A percentile compares a stretch with the other conserved stretches of the same genome.
phyloP scores from a whole-genome alignment of 2,888 invertebrate species.

The Ctenicera cuprea region DNA sequence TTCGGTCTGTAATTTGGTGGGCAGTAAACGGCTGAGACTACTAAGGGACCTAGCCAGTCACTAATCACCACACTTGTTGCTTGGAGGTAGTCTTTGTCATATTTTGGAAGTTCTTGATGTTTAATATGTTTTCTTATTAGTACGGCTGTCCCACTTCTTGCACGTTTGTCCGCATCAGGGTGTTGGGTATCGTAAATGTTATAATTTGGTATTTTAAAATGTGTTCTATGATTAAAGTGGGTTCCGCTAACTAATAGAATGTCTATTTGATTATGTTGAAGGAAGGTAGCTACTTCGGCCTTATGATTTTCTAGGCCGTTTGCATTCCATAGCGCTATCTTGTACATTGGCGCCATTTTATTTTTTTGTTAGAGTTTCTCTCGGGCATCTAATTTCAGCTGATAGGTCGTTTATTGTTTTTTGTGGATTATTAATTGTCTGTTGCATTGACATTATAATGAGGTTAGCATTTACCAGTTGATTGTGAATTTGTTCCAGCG shows the following conservation, averaged over 20 bases:
- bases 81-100: too few species aligned
- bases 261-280: background rate
- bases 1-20: too few species aligned
- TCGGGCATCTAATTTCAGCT: constrained; percentile 10
- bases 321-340: constrained; percentile 1
- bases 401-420: constrained; percentile 3
- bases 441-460: constrained; percentile 3
- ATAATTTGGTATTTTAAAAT: constrained; percentile 2
- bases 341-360: background rate
- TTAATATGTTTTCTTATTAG: constrained; percentile 1
- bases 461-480: constrained; percentile 2
- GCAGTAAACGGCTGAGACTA: constrained; percentile 11
- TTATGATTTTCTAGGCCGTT: constrained; percentile 20
- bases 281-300: background rate
- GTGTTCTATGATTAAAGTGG: background rate
- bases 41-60: constrained; percentile 8
- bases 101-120: constrained; percentile 1
- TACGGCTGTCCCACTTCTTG: constrained; percentile 1
- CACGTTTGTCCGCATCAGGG: constrained; percentile 6
- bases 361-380: background rate
- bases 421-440: background rate
- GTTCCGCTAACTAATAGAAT: background rate
- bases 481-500: background rate
- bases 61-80: constrained; percentile 5
- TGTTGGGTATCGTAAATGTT: constrained; percentile 8